Conservation (phyloP, 2,888 invertebrate species). For the Chrysomela aeneicollis region DNA sequence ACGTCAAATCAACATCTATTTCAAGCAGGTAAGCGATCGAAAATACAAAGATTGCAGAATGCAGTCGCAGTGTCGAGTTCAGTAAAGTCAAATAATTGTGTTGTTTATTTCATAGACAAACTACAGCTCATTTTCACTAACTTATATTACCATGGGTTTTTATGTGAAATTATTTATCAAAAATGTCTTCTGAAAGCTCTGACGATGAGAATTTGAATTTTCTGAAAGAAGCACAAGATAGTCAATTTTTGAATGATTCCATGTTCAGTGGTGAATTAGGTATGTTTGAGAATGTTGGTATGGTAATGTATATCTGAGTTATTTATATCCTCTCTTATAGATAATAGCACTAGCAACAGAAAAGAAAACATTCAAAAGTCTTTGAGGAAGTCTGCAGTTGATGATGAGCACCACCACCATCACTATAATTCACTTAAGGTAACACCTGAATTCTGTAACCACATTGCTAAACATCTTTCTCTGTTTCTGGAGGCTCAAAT, state of each 20-base stretch:
- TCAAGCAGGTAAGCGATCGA: too few species aligned
- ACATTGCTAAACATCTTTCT: slow-evolving; percentile 64
- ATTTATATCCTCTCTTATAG: slow-evolving; percentile 18
- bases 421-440: slow-evolving; percentile 66
- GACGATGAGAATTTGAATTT: slow-evolving; percentile 55
- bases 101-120: too few species aligned
- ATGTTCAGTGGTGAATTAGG: slow-evolving; percentile 47
- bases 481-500: slow-evolving; percentile 58
- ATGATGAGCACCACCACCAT: slow-evolving; percentile 55
- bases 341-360: slow-evolving; percentile 19
- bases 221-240: slow-evolving; percentile 63
- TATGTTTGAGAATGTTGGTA: slow-evolving; percentile 29
- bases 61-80: too few species aligned
- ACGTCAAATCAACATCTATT: too few species aligned
- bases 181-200: slow-evolving; percentile 54
- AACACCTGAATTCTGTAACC: slow-evolving; percentile 64
- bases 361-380: slow-evolving; percentile 39
- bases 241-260: slow-evolving; percentile 61
- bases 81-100: too few species aligned
- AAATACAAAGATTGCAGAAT: too few species aligned
- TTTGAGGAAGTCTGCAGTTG: slow-evolving; percentile 48
- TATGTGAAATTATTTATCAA: slow-evolving; percentile 22
- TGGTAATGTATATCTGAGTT: neutral
- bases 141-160: too few species aligned
- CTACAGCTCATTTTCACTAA: too few species aligned